Evolutionary conservation across 2,113 vertebrate genomes (phyloP).

Genomic region (Pterocles burchelli): DNA sequence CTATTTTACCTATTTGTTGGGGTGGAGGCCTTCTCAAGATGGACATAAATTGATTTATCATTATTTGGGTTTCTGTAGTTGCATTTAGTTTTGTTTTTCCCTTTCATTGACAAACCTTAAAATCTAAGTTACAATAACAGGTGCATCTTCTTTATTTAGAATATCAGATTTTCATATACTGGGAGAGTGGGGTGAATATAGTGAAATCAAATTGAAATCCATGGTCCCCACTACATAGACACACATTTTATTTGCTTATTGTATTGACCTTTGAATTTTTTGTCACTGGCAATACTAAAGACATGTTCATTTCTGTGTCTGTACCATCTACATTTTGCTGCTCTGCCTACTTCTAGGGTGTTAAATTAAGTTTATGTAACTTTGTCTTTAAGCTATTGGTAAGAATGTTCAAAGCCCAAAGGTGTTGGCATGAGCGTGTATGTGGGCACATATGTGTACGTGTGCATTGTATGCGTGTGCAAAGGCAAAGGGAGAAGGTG

Average conservation of each 20-base stretch:
- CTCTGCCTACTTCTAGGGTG: not conserved
- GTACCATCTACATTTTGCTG: not conserved
- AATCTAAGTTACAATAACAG: not conserved
- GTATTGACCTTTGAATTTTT: not conserved
- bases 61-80: not conserved
- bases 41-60: fast-evolving
- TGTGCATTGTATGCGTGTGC: too few relatives aligned
- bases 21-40: not conserved
- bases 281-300: not conserved
- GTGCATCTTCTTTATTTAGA: not conserved
- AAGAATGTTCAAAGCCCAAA: not conserved
- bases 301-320: not conserved
- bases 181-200: not conserved
- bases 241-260: not conserved
- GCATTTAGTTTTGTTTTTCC: not conserved
- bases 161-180: not conserved
- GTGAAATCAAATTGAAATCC: not conserved
- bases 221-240: not conserved
- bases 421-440: too few relatives aligned
- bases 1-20: not conserved
- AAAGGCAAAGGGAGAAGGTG: not conserved
- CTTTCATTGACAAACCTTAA: not conserved
- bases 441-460: too few relatives aligned
- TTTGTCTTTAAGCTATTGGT: not conserved
- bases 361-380: not conserved